A percentile compares a stretch with the other conserved stretches of the same genome.
These are phyloP conservation scores for Sinonovacula constricta DNA, from an alignment of 1,140 invertebrate genomes.

Conservation along the genomic window DNA sequence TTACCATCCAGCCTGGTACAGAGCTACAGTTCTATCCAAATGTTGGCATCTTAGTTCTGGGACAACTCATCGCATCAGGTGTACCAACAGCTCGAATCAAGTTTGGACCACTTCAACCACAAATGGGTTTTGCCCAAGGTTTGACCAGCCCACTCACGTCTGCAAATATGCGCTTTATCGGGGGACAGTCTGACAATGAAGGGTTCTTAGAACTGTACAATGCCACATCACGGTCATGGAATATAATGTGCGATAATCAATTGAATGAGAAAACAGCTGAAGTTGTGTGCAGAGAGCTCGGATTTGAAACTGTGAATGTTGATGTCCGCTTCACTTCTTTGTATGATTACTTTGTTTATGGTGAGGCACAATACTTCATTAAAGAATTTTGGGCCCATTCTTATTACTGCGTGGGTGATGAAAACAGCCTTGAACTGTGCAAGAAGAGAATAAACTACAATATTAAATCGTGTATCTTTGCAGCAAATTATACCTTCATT, in stretches of 20 bases:
- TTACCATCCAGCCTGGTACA: conserved; percentile 94
- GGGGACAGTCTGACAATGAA: conserved; percentile 73
- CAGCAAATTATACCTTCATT: conserved; percentile 95
- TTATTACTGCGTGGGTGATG: conserved; percentile 89
- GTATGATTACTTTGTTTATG: conserved; percentile 76
- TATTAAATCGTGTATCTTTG: conserved; percentile 71
- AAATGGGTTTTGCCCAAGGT: not conserved
- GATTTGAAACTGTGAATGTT: conserved; percentile 92
- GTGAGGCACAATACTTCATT: conserved; percentile 76
- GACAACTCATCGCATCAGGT: conserved; percentile 92
- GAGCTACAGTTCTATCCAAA: conserved; percentile 96
- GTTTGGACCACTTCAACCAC: conserved; percentile 58
- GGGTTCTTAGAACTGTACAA: conserved; percentile 98
- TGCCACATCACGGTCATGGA: conserved; percentile 95
- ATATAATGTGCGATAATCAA: conserved; percentile 95
- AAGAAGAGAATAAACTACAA: conserved; percentile 84
- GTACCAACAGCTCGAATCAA: conserved; percentile 84
- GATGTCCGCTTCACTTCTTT: conserved; percentile 75
- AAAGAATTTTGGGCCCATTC: conserved; percentile 94
- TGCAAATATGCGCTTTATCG: conserved; percentile 46
- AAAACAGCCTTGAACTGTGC: conserved; percentile 91
- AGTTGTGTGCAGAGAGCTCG: conserved; percentile 95
- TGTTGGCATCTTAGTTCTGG: conserved; percentile 97
- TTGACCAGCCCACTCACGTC: conserved; percentile 17
- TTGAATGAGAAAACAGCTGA: conserved; percentile 84